Percentiles rank a stretch among this genome's conserved stretches.
phyloP scores from a whole-genome alignment of 2,797 vertebrate species.

The Spinus pinus region DNA sequence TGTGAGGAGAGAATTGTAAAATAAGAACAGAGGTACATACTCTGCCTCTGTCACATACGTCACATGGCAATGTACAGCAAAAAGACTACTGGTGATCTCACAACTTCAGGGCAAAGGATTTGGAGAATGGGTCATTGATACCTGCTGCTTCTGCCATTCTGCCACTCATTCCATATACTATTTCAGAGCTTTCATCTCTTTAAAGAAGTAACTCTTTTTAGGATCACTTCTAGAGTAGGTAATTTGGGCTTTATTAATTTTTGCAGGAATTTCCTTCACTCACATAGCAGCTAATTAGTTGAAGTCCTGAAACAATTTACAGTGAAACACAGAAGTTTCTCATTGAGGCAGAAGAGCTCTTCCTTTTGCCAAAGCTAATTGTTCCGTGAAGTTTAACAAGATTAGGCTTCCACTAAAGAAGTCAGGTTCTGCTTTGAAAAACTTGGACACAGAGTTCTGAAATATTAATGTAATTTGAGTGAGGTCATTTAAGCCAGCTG shows the following conservation, averaged over 20 bases:
- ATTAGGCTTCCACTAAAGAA: background rate
- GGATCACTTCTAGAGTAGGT: background rate
- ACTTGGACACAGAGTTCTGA: background rate
- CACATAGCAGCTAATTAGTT: background rate
- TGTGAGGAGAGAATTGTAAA: background rate
- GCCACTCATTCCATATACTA: background rate
- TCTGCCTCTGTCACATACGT: background rate
- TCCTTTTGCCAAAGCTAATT: background rate
- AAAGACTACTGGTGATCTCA: background rate
- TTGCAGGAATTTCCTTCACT: background rate
- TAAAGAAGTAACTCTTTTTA: background rate
- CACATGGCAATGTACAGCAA: background rate
- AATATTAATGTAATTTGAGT: background rate
- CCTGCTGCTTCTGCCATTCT: background rate
- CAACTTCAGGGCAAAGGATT: constrained; percentile 15
- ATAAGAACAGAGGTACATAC: background rate
- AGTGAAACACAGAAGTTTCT: background rate
- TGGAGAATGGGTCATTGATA: background rate
- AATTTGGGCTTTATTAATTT: background rate
- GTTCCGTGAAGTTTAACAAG: background rate
- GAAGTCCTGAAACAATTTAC: background rate
- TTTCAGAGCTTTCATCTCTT: background rate
- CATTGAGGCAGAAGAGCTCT: background rate
- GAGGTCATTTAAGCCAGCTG: background rate
- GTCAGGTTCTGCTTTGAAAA: background rate